Evolutionary conservation across 1,140 invertebrate species (phyloP), one percentile per base, ranked within the genome.

Genomic region (Platyura marginata): DNA sequence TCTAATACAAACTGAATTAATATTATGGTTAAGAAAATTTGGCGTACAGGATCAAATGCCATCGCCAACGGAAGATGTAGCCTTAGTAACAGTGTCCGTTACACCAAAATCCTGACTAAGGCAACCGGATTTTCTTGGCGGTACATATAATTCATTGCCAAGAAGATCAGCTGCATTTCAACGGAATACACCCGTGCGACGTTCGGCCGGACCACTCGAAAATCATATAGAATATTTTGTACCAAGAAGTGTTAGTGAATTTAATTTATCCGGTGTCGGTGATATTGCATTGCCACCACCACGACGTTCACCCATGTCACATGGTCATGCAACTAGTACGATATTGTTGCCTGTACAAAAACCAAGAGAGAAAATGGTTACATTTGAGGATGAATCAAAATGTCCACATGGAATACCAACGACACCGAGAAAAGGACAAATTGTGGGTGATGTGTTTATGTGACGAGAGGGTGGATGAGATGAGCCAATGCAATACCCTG

Each of bases 1-100:
- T 60, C 66, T 97, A 36, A 86, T 95, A 46, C 90, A 96, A 64
- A 90, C 93, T 52, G 87, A 95, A 61, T 77, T 93, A 49, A 75
- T 84, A 44, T 58, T 69, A 43, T 66, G 75, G 51, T 61, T 79
- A 52, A 67, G 76, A 44, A 67, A 68, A 43, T 69, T 74, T 51
- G 66, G 68, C 50, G 57, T 59, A 2, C 54, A 59, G 43, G 56
- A 40, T 15, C 20, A 23, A 23, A 3, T 38, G 11, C 16, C 9
- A 37, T 23, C 42, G 11, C 42, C 35, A 18, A 36, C 21, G 11
- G 59, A 61, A 45, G 59, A 61, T 41, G 42, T 61, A 16, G 49
- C 58, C 4, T 51, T 61, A 34, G 59, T 60, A 19, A 50, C 55
- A 15, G 59, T 61, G 18, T 42, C 59, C 1, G 55, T 61, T 0